Evolutionary conservation across 2,113 vertebrate genomes (phyloP), one percentile per base, ranked within the genome.

Genomic region (Pongo pygmaeus): DNA sequence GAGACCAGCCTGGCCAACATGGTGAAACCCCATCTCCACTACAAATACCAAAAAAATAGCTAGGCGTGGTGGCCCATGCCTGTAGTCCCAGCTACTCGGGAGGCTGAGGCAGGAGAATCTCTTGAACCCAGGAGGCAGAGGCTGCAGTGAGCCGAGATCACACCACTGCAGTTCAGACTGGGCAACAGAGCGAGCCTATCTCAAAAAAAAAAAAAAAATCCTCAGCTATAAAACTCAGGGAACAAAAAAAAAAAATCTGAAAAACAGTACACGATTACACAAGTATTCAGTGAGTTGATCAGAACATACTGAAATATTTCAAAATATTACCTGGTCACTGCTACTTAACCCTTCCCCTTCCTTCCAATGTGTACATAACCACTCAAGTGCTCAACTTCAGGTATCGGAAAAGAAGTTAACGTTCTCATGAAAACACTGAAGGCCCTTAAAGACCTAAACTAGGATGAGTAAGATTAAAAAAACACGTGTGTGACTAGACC

Each of bases 341-440:
- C 32, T 87, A 78, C 43, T 64, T 75, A 48, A 8, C 30, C 52
- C 70, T 55, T 88, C 23, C 38, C 25, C 27, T 79, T 70, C 79
- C 40, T 85, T 84, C 83, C 69, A 30, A 55, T 13, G 40, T 11
- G 22, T 57, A 75, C 10, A 27, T 79, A 4, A 35, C 55, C 48
- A 95, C 81, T 22, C 50, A 94, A 91, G 32, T 92, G 38, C 18
- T 97, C 92, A 96, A 93, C 80, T 90, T 96, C 35, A 88, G 52
- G 64, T 57, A 92, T 5, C 79, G 81, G 50, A 89, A 93, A 94
- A 89, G 72, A 84, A 89, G 77, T 80, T 78, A 89, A 92, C 25
- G 87, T 79, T 78, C 46, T 43, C 27, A 93, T 52, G 79, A 79
- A 95, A 95, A 67, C 13, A 84, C 5, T 38, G 8, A 94, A 77